Evolutionary conservation across 2,113 vertebrate species (phyloP), one percentile per base, ranked within the genome.

Genomic region (Globicephala melas): DNA sequence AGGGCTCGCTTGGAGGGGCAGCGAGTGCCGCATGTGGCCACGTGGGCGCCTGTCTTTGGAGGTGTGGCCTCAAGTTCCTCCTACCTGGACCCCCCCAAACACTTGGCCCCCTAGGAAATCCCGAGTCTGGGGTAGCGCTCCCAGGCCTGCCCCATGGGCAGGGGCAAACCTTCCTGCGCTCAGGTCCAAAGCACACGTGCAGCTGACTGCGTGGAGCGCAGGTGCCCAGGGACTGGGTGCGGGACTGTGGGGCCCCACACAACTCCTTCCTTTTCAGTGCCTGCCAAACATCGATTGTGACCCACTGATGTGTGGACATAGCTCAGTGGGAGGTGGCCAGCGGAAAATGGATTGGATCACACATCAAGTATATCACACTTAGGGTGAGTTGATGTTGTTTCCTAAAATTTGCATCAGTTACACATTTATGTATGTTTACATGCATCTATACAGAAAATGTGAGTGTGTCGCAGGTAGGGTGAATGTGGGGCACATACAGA

Each of bases 231-330:
- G 33, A 41, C 28, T 31, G 1, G 31, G 12, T 7, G 11, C 8
- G 0, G 41, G n/a, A 5, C 17, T 8, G 3, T 4, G 14, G 6
- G 33, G 12, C 1, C 20, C 38, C 10, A 2, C 47, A 9, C 6
- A 12, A 26, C 26, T 38, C 8, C 21, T 71, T 36, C 65, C 26
- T 58, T 36, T 38, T 21, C 53, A 38, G 28, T 12, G 33, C 26
- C 17, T 50, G 26, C 58, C 85, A 12, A 17, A 6, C 70, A 58
- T 73, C 23, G 63, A 31, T 1, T 21, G 25, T 26, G 28, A 62
- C 33, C 28, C 21, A 7, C 7, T 5, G 5, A 77, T 1, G 5
- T 28, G 26, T 28, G 41, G 20, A 33, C n/a, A 7, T 18, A 36
- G 8, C 55, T 58, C 44, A 13, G 50, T 74, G 38, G 17, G 15